Base-by-base conservation (phyloP, 2,888 invertebrate species). In the Gordius sp. region DNA sequence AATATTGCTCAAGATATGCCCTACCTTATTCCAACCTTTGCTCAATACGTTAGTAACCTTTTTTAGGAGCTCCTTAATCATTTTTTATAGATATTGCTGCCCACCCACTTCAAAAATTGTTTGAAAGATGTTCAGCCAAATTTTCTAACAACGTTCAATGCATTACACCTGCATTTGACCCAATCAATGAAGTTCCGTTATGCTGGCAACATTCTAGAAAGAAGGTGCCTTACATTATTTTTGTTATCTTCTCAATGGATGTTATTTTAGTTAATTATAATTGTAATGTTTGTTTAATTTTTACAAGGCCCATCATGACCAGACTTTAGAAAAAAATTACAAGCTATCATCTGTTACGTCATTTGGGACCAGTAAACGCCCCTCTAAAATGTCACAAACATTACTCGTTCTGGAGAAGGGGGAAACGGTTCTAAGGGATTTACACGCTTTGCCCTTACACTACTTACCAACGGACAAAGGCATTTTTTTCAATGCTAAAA, bases 31-130 rank as follows among this genome's bases (percentile, higher is more conserved):
- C 39, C 8, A 33, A 33, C n/a, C n/a, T 33, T 8, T 33, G 39
- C n/a, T 33, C 39, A 13, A 33, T 13, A 13, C 39, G 39, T 33
- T 13, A 33, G n/a, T 33, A 13, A 13, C n/a, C n/a, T 13, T 13
- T 13, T 33, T 33, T 33, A 33, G 8, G 8, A 13, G 8, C 39
- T 33, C 39, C 8, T 33, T 13, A 33, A 33, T 33, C 8, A n/a
- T 13, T 33, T 33, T 33, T 8, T n/a, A 33, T 47, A 47, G 47
- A 47, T 20, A 47, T 47, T 18, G 47, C 16, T n/a, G 47, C 20
- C 20, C 16, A 47, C 23, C 47, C 47, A 13, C 8, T 18, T 47
- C 63, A 62, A 54, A 4, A 27, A 28, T 27, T 54, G 25, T 54
- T 54, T 54, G 55, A 54, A 28, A 25, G 27, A 54, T 54, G 55